These are phyloP conservation scores for Microhierax caerulescens DNA, from an alignment of 2,797 vertebrate genomes.

Conservation along the genomic window DNA sequence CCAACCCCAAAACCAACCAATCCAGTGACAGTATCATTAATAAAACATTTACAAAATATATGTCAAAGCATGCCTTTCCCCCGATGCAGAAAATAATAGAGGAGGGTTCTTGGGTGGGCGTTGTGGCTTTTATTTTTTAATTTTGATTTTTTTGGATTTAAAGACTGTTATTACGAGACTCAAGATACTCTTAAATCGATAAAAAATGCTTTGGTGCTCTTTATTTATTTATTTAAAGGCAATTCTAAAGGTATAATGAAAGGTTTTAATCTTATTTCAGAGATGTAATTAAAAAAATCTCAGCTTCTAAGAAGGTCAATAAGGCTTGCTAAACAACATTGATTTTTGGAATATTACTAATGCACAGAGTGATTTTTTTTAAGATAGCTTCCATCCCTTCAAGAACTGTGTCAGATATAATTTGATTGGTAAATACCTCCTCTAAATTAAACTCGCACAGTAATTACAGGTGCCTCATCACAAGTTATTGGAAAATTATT, in stretches of 20 bases:
- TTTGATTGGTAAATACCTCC: conserved; percentile 11
- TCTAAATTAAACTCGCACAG: not conserved
- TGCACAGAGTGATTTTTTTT: not conserved
- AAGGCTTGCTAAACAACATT: conserved; percentile 26
- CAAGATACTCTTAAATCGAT: not conserved
- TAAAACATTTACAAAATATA: not conserved
- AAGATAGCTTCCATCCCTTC: not conserved
- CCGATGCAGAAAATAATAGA: not conserved
- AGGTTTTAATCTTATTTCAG: conserved; percentile 46
- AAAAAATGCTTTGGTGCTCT: not conserved
- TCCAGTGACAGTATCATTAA: not conserved
- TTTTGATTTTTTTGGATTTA: not conserved
- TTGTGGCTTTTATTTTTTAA: not conserved
- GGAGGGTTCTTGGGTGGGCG: not conserved
- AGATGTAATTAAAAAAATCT: conserved; percentile 46
- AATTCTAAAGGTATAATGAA: conserved; percentile 30
- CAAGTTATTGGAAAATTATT: conserved; percentile 2
- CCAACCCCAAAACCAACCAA: not conserved
- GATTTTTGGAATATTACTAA: conserved; percentile 61
- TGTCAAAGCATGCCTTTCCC: not conserved
- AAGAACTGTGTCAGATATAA: not conserved
- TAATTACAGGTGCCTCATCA: conserved; percentile 17
- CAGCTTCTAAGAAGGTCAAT: conserved; percentile 52
- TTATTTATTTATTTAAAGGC: conserved; percentile 29
- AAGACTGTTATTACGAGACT: not conserved